Evolutionary conservation across 1,140 invertebrate species (phyloP), one percentile per base, ranked within the genome.

Genomic region (Caenorhabditis latens): DNA sequence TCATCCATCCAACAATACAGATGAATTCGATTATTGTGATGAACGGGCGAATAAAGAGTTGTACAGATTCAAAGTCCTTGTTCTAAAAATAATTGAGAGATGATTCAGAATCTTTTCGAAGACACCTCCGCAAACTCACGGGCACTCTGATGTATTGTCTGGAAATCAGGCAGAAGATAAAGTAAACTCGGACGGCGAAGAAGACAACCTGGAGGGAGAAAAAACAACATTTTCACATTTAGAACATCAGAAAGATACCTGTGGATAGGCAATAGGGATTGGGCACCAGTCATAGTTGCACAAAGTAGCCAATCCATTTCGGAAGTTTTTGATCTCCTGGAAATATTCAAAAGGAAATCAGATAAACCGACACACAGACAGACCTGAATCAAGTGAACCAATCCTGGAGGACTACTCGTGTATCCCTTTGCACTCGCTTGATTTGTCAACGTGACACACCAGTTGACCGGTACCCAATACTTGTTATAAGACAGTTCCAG

Each of bases 1-100:
- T 98, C 57, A 98, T 93, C 97, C 97, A 98, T 32, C 97, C 97
- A 90, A 98, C 95, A 94, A 97, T 98, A 93, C 98, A 98, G 92
- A 96, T 96, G 92, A 98, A 98, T 89, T 93, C 93, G 55, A 97
- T 93, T 0, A 96, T 95, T 0, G 95, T 96, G 91, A 97, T 97
- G 88, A 97, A 93, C 0, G 97, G 97, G 91, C 97, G 95, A 91
- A 97, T 97, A 13, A 96, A 50, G 0, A 79, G 5, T 42, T 79
- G 71, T 11, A 79, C 46, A 4, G 46, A 4, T 53, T 79, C 71
- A 21, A 79, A 50, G 5, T 79, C 71, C n/a, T 79, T 79, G n/a
- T 71, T 58, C 61, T 55, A 58, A 82, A 83, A 48, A 84, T 63
- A 3, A 8, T 53, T 53, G 4, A 48, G 19, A 32, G 32, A 32